A percentile compares a stretch with the other conserved stretches of the same genome.
phyloP scores from a whole-genome alignment of 2,888 invertebrate species.

The Candidula unifasciata region DNA sequence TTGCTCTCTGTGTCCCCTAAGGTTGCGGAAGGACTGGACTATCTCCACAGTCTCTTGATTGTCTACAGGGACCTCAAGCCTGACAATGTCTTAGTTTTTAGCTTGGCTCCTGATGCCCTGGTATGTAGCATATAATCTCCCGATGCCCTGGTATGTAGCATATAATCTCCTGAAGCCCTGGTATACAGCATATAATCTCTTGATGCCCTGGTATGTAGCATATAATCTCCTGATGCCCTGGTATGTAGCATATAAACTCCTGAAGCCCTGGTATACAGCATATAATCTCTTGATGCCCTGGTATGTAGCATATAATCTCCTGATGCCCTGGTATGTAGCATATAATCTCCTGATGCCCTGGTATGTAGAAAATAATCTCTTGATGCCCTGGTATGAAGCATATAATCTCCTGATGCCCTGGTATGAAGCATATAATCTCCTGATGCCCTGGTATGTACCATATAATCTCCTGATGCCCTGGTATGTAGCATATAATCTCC shows the following conservation, averaged over 20 bases:
- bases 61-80: slow-evolving; percentile 76
- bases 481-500: too few relatives aligned
- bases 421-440: too few relatives aligned
- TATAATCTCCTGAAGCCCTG: slow-evolving; percentile 61
- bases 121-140: slow-evolving; percentile 58
- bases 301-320: too few relatives aligned
- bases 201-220: slow-evolving; percentile 74
- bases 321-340: slow-evolving; percentile 59
- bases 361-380: too few relatives aligned
- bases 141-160: slow-evolving; percentile 74
- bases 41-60: slow-evolving; percentile 71
- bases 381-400: too few relatives aligned
- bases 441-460: slow-evolving; percentile 59
- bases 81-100: slow-evolving; percentile 76
- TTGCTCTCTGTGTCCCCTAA: slow-evolving; percentile 47
- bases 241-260: too few relatives aligned
- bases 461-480: slow-evolving; percentile 60
- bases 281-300: too few relatives aligned
- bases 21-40: slow-evolving; percentile 73
- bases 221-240: slow-evolving; percentile 60
- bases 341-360: slow-evolving; percentile 60
- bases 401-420: slow-evolving; percentile 60
- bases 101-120: slow-evolving; percentile 62
- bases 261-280: too few relatives aligned
- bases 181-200: too few relatives aligned